Percentiles rank a stretch among this genome's conserved stretches.
Conservation (phyloP, 2,888 invertebrate genomes). For the Coecobrya sp. region DNA sequence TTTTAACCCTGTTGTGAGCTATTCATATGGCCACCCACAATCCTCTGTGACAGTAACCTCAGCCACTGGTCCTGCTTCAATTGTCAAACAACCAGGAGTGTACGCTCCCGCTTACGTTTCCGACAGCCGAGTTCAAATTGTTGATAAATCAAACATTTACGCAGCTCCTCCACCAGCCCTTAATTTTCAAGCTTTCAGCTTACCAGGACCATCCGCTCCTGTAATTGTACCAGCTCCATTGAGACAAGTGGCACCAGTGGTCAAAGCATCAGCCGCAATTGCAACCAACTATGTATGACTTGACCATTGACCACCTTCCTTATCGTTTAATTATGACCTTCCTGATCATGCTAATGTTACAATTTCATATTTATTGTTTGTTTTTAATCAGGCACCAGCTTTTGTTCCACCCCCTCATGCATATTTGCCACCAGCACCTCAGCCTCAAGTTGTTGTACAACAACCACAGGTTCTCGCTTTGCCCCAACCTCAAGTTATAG, state of each 20-base stretch:
- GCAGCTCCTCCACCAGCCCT: slow-evolving; percentile 76
- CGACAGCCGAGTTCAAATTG: slow-evolving; percentile 80
- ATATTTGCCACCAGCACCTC: slow-evolving; percentile 67
- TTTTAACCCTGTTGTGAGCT: slow-evolving; percentile 84
- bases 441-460: slow-evolving; percentile 28
- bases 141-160: slow-evolving; percentile 77
- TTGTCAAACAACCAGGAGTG: slow-evolving; percentile 48
- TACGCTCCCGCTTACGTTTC: slow-evolving; percentile 79
- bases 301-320: no score
- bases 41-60: slow-evolving; percentile 72
- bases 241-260: slow-evolving; percentile 64
- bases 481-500: slow-evolving; percentile 46
- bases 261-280: slow-evolving; percentile 65
- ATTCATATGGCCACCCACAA: slow-evolving; percentile 83
- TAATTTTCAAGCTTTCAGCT: slow-evolving; percentile 65
- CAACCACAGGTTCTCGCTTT: slow-evolving; percentile 50
- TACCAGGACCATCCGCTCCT: slow-evolving; percentile 74
- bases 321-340: no score
- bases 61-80: slow-evolving; percentile 56
- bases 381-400: slow-evolving; percentile 62
- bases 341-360: no score
- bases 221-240: slow-evolving; percentile 76
- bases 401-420: slow-evolving; percentile 70
- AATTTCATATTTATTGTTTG: background rate
- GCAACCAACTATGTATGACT: slow-evolving; percentile 72